Conservation (phyloP, 2,797 vertebrate species). For the Babyrousa celebensis region DNA sequence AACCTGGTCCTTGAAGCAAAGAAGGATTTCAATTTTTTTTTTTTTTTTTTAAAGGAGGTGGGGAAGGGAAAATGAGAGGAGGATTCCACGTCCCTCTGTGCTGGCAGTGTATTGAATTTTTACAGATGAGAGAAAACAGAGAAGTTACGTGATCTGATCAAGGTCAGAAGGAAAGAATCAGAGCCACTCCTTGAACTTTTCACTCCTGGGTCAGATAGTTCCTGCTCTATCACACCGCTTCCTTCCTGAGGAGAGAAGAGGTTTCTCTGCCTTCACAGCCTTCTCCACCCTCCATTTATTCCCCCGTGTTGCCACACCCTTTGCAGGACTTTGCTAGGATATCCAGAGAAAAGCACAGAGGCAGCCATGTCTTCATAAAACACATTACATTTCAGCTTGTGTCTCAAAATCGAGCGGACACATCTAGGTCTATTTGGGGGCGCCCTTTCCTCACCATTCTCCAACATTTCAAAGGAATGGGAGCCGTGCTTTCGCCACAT, state of each 20-base stretch:
- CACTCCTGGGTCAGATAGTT: neutral
- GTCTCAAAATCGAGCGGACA: slow-evolving; percentile 17
- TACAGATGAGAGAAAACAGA: neutral
- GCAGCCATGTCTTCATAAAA: slow-evolving; percentile 25
- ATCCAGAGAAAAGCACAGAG: neutral
- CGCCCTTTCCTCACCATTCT: neutral
- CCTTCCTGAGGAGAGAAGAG: neutral
- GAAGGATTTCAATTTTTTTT: neutral
- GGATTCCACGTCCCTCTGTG: neutral
- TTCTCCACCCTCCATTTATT: neutral
- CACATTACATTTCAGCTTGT: neutral
- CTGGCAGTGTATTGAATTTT: neutral
- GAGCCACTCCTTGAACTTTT: neutral
- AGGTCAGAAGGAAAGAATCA: neutral
- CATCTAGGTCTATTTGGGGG: neutral
- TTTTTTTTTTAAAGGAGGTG: too few relatives aligned
- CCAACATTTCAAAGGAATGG: slow-evolving; percentile 48
- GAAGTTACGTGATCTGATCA: neutral
- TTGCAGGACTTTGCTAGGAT: neutral
- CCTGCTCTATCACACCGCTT: neutral
- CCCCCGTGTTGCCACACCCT: slow-evolving; percentile 68
- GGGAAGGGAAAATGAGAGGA: neutral
- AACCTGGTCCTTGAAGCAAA: neutral
- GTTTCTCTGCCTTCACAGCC: neutral
- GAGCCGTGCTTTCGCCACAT: neutral